A percentile compares a stretch with the other conserved stretches of the same genome.
These are phyloP conservation scores for Cabera pusaria DNA, from an alignment of 2,888 invertebrate species.

Conservation along the genomic window DNA sequence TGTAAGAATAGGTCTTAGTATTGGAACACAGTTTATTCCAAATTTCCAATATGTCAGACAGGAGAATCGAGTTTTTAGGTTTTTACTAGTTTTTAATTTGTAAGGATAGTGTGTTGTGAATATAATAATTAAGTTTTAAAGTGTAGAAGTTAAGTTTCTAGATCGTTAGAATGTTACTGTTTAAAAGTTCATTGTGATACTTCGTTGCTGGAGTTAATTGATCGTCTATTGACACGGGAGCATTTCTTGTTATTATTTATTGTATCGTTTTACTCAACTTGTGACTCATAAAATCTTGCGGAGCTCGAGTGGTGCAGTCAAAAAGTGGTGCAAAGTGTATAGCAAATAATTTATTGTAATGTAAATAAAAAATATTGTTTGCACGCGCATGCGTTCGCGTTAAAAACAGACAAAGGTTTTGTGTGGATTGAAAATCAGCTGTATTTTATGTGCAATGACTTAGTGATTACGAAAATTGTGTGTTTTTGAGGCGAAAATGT, in stretches of 20 bases:
- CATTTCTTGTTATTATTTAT: slow-evolving; percentile 64
- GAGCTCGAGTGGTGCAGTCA: slow-evolving; percentile 40
- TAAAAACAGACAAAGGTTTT: slow-evolving; percentile 85
- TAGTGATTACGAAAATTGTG: slow-evolving; percentile 75
- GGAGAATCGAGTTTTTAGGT: slow-evolving; percentile 51
- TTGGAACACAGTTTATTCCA: slow-evolving; percentile 24
- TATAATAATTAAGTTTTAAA: slow-evolving; percentile 29
- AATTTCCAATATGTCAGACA: slow-evolving; percentile 70
- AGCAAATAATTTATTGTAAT: slow-evolving; percentile 65
- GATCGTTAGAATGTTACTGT: slow-evolving; percentile 35
- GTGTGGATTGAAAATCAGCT: slow-evolving; percentile 84
- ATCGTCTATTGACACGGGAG: slow-evolving; percentile 37
- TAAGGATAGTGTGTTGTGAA: slow-evolving; percentile 47
- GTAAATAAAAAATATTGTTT: slow-evolving; percentile 81
- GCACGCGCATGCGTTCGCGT: slow-evolving; percentile 83
- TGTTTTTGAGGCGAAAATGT: slow-evolving; percentile 81
- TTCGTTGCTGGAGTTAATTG: slow-evolving; percentile 30
- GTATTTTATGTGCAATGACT: slow-evolving; percentile 81
- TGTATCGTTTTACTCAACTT: slow-evolving; percentile 47
- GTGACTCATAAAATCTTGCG: slow-evolving; percentile 46
- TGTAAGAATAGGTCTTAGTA: no score
- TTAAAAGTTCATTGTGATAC: slow-evolving; percentile 30
- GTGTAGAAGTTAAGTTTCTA: slow-evolving; percentile 8
- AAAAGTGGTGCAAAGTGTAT: slow-evolving; percentile 46
- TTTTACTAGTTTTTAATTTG: slow-evolving; percentile 29